Percentiles rank a stretch among this genome's conserved stretches.
phyloP scores from a whole-genome alignment of 2,113 vertebrate species.

The Phylloscopus trochilus region DNA sequence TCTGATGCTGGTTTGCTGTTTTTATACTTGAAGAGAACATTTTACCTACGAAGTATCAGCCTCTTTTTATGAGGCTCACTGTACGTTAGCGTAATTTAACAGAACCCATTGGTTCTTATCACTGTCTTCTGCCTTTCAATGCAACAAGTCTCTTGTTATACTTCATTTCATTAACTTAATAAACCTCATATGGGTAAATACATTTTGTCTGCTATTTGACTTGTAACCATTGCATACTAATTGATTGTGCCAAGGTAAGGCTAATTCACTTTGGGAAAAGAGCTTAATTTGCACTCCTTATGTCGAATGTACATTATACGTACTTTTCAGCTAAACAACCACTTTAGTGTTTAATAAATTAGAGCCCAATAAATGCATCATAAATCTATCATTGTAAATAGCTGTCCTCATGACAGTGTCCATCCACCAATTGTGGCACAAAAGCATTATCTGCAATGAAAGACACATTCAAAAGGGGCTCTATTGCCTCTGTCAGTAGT shows the following conservation, averaged over 20 bases:
- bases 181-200: slow-evolving; percentile 45
- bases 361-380: slow-evolving; percentile 41
- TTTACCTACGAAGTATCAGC: neutral
- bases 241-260: slow-evolving; percentile 45
- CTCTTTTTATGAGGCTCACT: neutral
- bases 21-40: neutral
- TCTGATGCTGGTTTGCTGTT: neutral
- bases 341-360: slow-evolving; percentile 58
- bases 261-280: slow-evolving; percentile 39
- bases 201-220: slow-evolving; percentile 71
- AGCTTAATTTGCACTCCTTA: slow-evolving; percentile 43
- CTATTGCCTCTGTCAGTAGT: slow-evolving; percentile 27
- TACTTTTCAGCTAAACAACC: slow-evolving; percentile 61
- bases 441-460: slow-evolving; percentile 41
- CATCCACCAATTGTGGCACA: slow-evolving; percentile 13
- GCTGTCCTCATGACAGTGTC: slow-evolving; percentile 18
- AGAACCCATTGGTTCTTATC: neutral
- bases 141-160: neutral
- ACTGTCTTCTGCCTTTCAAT: neutral
- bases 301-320: slow-evolving; percentile 5
- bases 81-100: neutral
- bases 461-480: slow-evolving; percentile 29
- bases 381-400: slow-evolving; percentile 60
- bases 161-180: neutral
- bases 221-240: slow-evolving; percentile 23